Base-by-base conservation (phyloP, 64 coral and sea anemone genomes). In the Montipora sp. region DNA sequence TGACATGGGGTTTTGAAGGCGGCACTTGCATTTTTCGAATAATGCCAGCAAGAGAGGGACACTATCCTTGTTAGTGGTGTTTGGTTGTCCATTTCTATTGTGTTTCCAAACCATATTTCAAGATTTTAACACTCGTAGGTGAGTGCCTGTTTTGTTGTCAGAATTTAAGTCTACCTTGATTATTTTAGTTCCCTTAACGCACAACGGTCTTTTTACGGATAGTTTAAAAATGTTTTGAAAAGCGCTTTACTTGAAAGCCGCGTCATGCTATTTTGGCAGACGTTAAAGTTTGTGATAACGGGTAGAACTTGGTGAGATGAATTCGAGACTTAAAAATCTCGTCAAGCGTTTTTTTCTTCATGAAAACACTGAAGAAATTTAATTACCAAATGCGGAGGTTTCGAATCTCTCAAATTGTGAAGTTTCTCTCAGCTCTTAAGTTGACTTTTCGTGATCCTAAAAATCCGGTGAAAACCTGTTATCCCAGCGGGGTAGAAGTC, bases 211-310 rank as follows among this genome's bases (percentile, higher is more conserved):
- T 78, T 78, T 14, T 71, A 11, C 11, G 18, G 20, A 46, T 24
- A 65, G 79, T 45, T 83, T 16, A 47, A 46, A 61, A 3, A 59
- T 83, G 61, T 84, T 84, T 84, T 71, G 82, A 84, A 84, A 70
- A 49, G 8, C 15, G 82, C 45, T 84, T 49, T 72, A 6, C 16
- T 84, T 71, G 82, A 84, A 84, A 84, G 82, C 14, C 82, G 61
- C 82, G 65, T 71, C 43, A 70, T 19, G 20, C 23, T 70, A 84
- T 69, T 84, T 84, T 84, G 82, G 65, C 82, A 84, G 82, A 71
- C 82, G 82, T 70, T 84, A n/a, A 49, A 48, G 19, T 84, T 84
- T 47, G 45, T 19, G 11, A 27, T 50, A 46, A 84, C 82, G 67
- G 82, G 82, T 84, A 78, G 45, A 71, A 60, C 5, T 16, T 49